phyloP scores from a whole-genome alignment of 2,113 vertebrate genomes.

The Amblyopsis rosae region DNA sequence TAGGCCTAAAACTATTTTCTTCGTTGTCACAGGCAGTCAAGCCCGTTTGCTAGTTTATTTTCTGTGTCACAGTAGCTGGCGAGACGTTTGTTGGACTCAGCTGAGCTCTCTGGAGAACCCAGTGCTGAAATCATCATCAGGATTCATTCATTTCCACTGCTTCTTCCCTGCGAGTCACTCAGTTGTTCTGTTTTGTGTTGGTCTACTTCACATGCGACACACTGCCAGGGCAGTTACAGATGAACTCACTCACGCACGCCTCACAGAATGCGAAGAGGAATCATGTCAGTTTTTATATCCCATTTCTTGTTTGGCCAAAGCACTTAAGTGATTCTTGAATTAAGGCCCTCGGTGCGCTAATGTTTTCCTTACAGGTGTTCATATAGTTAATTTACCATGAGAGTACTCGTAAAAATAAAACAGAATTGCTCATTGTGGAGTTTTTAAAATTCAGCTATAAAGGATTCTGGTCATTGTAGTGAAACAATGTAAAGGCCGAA shows the following conservation, averaged over 20 bases:
- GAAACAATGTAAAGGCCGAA: constrained; percentile 1
- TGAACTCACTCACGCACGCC: constrained; percentile 19
- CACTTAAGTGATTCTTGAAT: constrained; percentile 56
- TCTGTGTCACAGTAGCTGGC: constrained; percentile 44
- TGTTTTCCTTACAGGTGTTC: constrained; percentile 53
- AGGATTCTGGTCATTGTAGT: constrained; percentile 53
- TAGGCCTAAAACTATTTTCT: too few relatives aligned
- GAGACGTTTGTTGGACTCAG: constrained; percentile 34
- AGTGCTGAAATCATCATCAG: constrained; percentile 21
- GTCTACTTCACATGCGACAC: constrained; percentile 24
- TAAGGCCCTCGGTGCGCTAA: constrained; percentile 43
- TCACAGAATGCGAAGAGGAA: constrained; percentile 39
- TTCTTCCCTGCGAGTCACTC: neutral
- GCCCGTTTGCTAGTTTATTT: constrained; percentile 58
- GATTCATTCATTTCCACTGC: too few relatives aligned
- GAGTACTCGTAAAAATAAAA: constrained; percentile 65
- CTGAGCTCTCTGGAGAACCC: constrained; percentile 29
- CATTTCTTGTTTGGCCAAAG: constrained; percentile 45
- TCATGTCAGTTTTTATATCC: too few relatives aligned
- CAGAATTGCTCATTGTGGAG: constrained; percentile 65
- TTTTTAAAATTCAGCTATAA: constrained; percentile 60
- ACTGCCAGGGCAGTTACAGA: constrained; percentile 25
- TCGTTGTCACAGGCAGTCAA: constrained; percentile 16
- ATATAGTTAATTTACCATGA: constrained; percentile 70
- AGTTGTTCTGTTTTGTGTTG: constrained; percentile 49